Base-by-base conservation (phyloP, 2,888 invertebrate genomes). In the Mythimna vitellina region DNA sequence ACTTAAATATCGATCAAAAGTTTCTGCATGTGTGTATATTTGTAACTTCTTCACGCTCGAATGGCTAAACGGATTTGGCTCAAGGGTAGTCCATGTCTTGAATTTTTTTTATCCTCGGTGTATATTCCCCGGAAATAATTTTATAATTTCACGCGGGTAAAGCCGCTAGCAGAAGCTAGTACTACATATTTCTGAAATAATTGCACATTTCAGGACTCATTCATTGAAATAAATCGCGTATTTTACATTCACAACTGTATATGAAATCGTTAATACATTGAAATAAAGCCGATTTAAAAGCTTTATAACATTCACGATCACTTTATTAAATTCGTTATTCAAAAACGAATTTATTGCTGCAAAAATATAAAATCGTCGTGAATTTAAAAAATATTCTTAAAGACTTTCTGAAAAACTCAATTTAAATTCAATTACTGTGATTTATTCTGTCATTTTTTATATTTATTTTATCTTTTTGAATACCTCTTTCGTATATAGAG, bases 221-320 rank as follows among this genome's bases (percentile, higher is more conserved):
- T 71, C 29, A 46, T 54, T 64, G 53, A 69, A 51, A 64, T 81
- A 49, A 77, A 81, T 65, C 63, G 64, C 54, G 32, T 70, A 68
- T 63, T 70, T 70, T 71, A 71, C 14, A 29, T 56, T 72, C 29
- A 70, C 22, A 54, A 58, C 64, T 38, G 14, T 57, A 51, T 53
- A 62, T 65, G n/a, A 73, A 65, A 67, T 65, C 14, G 29, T 60
- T 20, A 38, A 42, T 76, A 63, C 60, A 65, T 70, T 68, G 7
- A 68, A 76, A 70, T 66, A 49, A 73, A 77, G 51, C 65, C 65
- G 67, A 68, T 68, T 70, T 67, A 80, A 73, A 12, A 73, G 77
- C 70, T 76, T 65, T 61, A 53, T 32, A 64, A 49, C 51, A 70
- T 56, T 62, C 42, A 35, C 60, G 35, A 67, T 66, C 22, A 67